Base-by-base conservation (phyloP, 2,113 vertebrate genomes). In the Ceyx melanurus region DNA sequence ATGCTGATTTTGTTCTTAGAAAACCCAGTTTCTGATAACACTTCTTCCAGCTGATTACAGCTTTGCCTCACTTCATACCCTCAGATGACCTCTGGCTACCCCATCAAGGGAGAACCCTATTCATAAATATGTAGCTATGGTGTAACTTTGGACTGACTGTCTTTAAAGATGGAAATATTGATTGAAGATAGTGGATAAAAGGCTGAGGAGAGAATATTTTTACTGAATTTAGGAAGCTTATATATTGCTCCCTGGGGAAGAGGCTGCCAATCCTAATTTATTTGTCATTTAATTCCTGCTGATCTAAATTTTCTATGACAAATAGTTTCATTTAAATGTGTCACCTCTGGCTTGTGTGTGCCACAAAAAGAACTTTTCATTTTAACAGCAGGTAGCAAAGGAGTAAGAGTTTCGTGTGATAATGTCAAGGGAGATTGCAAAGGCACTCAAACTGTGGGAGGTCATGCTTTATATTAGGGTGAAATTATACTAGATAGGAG, bases 221-320 rank as follows among this genome's bases (percentile, higher is more conserved):
- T 67, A 74, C 70, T 64, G 85, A 95, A 92, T 86, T 97, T 86
- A 93, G 95, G 92, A 94, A 96, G 88, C 71, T 82, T 93, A 75
- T 95, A 90, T 97, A 94, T 86, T 93, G 62, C 75, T 94, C 89
- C 75, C 76, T 18, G 1, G 25, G 58, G 83, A 80, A 92, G 88
- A 92, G 65, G 73, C 85, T 96, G 86, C 89, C 95, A 97, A 87
- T 97, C 90, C 51, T 96, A 92, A 95, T 93, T 97, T 97, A 92
- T 94, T 53, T 97, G 89, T 96, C 88, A 15, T 97, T 96, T 97
- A 97, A 94, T 97, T 94, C 85, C 89, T 87, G 70, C 86, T 93
- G 93, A 92, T 96, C 85, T 93, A 95, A 96, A 94, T 96, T 96
- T 97, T 97, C 94, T 95, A 91, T 94, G 95, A 96, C 85, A 96